Conservation (phyloP, 2,113 vertebrate genomes). For the Climacteris rufus region DNA sequence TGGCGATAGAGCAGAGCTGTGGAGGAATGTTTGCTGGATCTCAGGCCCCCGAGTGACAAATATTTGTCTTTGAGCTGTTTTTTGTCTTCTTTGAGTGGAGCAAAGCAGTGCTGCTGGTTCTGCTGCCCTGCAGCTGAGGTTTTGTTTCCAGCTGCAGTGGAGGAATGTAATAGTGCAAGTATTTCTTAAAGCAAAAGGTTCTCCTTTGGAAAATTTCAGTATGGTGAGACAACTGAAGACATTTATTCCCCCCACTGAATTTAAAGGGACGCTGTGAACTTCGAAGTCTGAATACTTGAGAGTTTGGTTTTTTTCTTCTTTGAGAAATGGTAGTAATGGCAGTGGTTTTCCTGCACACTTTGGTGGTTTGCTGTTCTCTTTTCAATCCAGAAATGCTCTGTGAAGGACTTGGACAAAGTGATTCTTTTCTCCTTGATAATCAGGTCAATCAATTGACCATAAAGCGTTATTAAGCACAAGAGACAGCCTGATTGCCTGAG, state of each 20-base stretch:
- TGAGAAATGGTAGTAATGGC: not conserved
- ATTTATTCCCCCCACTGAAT: not conserved
- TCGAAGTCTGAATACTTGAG: not conserved
- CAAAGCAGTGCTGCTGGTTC: not conserved
- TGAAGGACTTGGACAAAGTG: not conserved
- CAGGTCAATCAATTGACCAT: constrained; percentile 1
- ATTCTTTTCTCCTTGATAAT: constrained; percentile 1
- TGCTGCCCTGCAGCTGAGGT: not conserved
- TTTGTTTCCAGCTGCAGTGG: not conserved
- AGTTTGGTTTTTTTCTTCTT: not conserved
- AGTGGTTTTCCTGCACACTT: not conserved
- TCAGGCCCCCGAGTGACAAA: not conserved
- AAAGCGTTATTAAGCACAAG: not conserved
- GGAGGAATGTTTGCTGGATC: not conserved
- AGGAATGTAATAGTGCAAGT: not conserved
- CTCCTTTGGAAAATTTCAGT: not conserved
- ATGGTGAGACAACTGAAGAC: not conserved
- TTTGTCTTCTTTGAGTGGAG: not conserved
- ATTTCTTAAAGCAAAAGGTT: not conserved
- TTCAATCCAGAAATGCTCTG: not conserved
- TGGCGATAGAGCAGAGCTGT: not conserved
- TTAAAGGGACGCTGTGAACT: not conserved
- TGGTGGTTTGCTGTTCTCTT: not conserved
- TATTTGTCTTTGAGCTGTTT: not conserved
- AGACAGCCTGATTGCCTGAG: not conserved